Evolutionary conservation across 2,888 invertebrate genomes (phyloP).

Genomic region (Torymus texanus): DNA sequence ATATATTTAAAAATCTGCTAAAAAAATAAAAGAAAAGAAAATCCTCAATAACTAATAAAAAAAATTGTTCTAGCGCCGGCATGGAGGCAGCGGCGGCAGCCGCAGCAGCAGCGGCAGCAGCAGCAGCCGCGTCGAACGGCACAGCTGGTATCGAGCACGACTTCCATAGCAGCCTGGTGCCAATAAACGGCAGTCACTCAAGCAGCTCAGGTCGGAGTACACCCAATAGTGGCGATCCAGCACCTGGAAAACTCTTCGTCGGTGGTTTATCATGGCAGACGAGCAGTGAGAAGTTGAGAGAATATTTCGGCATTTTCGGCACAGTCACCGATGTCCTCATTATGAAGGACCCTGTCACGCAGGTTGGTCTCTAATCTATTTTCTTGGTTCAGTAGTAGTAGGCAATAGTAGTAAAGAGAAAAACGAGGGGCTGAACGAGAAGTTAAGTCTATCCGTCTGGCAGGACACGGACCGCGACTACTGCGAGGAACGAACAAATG

Average conservation of each 20-base stretch:
- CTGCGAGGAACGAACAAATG: no score
- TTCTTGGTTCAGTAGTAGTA: no score
- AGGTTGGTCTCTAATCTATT: slow-evolving; percentile 78
- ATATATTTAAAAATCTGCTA: no score
- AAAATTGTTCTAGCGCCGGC: slow-evolving; percentile 72
- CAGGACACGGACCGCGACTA: no score
- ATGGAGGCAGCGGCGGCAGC: slow-evolving; percentile 74
- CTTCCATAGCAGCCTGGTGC: slow-evolving; percentile 74
- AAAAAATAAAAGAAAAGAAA: neutral
- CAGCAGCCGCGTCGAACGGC: slow-evolving; percentile 75
- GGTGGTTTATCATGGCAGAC: slow-evolving; percentile 96
- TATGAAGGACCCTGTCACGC: slow-evolving; percentile 95
- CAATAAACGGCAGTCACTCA: slow-evolving; percentile 78
- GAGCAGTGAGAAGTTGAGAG: slow-evolving; percentile 92
- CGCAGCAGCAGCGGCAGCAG: slow-evolving; percentile 65
- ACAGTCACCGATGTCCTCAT: slow-evolving; percentile 93
- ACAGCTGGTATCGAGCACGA: slow-evolving; percentile 77
- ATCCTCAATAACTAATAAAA: no score
- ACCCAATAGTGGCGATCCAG: slow-evolving; percentile 82
- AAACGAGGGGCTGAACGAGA: no score
- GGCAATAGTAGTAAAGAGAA: no score
- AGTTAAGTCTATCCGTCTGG: no score
- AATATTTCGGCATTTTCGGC: slow-evolving; percentile 95
- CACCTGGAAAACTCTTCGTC: slow-evolving; percentile 91
- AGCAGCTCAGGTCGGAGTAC: slow-evolving; percentile 86